phyloP scores from a whole-genome alignment of 2,888 invertebrate genomes.

The Latrodectus hesperus region DNA sequence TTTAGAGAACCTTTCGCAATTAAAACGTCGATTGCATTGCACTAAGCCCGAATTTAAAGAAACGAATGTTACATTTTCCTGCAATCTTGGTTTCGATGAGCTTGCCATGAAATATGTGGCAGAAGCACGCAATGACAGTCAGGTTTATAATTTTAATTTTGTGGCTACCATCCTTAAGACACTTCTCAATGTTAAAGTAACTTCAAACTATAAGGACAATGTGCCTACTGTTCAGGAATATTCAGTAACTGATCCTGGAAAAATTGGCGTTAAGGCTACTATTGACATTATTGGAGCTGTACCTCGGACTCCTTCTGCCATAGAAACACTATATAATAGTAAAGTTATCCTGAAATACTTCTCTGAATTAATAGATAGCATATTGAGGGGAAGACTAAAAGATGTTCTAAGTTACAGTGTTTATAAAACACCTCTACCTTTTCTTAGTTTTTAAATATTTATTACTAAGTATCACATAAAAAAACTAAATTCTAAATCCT shows the following conservation, averaged over 20 bases:
- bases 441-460: neutral
- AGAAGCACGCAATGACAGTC: neutral
- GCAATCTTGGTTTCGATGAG: neutral
- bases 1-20: neutral
- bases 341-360: neutral
- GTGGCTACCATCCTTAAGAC: neutral
- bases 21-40: neutral
- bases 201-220: neutral
- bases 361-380: neutral
- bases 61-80: neutral
- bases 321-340: neutral
- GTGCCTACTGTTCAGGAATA: neutral
- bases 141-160: neutral
- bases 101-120: neutral
- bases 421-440: conserved; percentile 14
- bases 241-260: neutral
- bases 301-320: neutral
- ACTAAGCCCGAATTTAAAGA: neutral
- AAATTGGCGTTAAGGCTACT: neutral
- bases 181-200: neutral
- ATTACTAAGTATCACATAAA: too few relatives aligned
- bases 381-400: conserved; percentile 6
- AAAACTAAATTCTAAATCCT: too few relatives aligned
- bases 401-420: conserved; percentile 3
- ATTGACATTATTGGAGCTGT: neutral